phyloP scores from a whole-genome alignment of 37 sponge, comb jelly and placozoan genomes.

The Ianthella basta region DNA sequence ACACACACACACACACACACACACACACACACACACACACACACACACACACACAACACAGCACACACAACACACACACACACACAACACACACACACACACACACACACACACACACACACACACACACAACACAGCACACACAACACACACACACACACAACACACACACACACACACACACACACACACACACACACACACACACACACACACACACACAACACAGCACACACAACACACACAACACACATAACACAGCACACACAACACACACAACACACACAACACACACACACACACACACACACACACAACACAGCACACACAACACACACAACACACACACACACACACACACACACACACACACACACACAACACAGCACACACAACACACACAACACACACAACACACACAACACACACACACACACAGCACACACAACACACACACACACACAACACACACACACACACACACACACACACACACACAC shows the following conservation, averaged over 20 bases:
- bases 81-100: not conserved
- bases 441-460: not conserved
- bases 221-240: constrained; percentile 11
- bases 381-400: too few relatives aligned
- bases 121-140: not conserved
- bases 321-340: too few relatives aligned
- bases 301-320: constrained; percentile 16
- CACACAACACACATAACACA: too few relatives aligned
- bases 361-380: constrained; percentile 16
- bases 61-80: not conserved
- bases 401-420: too few relatives aligned
- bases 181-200: constrained; percentile 1
- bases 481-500: not conserved
- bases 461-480: not conserved
- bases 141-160: constrained; percentile 6
- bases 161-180: not conserved
- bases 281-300: not conserved
- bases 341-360: not conserved
- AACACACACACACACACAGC: constrained; percentile 3
- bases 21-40: constrained; percentile 2
- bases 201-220: not conserved
- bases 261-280: not conserved
- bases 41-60: not conserved
- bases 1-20: not conserved
- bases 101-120: not conserved